Conservation (phyloP, 2,888 invertebrate species). For the Chalcis sispes region DNA sequence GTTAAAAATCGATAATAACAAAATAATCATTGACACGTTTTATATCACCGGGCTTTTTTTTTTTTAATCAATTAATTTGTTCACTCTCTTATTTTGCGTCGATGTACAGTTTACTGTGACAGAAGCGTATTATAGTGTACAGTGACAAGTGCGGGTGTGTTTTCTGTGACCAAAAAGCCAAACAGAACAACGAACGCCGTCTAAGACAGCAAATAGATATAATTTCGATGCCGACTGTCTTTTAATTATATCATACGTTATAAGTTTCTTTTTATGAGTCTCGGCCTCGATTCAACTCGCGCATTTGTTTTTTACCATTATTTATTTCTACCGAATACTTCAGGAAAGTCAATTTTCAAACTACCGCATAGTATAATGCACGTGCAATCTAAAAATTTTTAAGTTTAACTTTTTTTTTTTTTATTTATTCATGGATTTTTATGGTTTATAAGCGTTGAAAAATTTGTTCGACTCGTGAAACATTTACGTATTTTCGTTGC, state of each 20-base stretch:
- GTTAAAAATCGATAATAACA: slow-evolving; percentile 42
- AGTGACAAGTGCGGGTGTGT: slow-evolving; percentile 74
- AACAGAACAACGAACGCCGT: slow-evolving; percentile 70
- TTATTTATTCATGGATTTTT: slow-evolving; percentile 30
- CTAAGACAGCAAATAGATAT: slow-evolving; percentile 63
- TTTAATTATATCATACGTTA: slow-evolving; percentile 37
- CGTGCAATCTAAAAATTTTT: slow-evolving; percentile 67
- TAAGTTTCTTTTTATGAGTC: slow-evolving; percentile 25
- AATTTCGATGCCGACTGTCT: slow-evolving; percentile 60
- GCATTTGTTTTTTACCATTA: slow-evolving; percentile 39
- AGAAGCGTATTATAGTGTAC: slow-evolving; percentile 63
- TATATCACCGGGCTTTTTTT: slow-evolving; percentile 46
- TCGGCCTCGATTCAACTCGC: slow-evolving; percentile 57
- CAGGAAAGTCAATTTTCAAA: slow-evolving; percentile 57
- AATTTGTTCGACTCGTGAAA: slow-evolving; percentile 38
- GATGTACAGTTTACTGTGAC: slow-evolving; percentile 59
- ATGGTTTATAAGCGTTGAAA: slow-evolving; percentile 49
- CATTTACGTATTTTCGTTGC: slow-evolving; percentile 43
- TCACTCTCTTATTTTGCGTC: slow-evolving; percentile 50
- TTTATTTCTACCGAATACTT: slow-evolving; percentile 50
- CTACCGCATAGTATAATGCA: slow-evolving; percentile 61
- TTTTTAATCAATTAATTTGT: slow-evolving; percentile 46
- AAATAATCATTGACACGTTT: slow-evolving; percentile 47
- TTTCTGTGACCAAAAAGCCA: slow-evolving; percentile 74
- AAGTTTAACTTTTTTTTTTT: slow-evolving; percentile 14